phyloP scores from a whole-genome alignment of 2,888 invertebrate species.

The Catocala fraxini region DNA sequence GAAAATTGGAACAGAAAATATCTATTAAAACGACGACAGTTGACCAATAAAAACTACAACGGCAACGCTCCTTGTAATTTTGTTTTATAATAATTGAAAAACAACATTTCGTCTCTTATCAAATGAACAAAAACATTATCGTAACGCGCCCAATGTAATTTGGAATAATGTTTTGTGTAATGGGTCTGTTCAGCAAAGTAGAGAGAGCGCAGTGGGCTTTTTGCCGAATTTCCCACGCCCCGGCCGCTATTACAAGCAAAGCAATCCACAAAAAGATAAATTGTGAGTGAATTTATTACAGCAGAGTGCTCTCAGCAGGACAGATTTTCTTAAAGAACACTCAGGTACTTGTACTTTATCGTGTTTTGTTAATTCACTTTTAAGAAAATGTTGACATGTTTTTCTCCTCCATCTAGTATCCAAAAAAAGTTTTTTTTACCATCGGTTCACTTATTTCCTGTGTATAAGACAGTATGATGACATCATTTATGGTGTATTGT shows the following conservation, averaged over 20 bases:
- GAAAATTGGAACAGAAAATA: constrained; percentile 42
- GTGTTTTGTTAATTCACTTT: constrained; percentile 68
- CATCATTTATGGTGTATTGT: too few relatives aligned
- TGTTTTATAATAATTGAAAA: constrained; percentile 66
- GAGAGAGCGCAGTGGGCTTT: constrained; percentile 67
- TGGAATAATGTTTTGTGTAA: constrained; percentile 82
- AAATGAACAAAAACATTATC: constrained; percentile 77
- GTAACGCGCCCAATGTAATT: constrained; percentile 78
- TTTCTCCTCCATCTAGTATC: constrained; percentile 23
- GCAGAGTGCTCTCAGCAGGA: constrained; percentile 79
- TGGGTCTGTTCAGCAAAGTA: constrained; percentile 72
- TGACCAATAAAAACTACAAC: constrained; percentile 45
- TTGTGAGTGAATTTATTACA: constrained; percentile 78
- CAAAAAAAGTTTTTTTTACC: neutral
- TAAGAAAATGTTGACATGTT: constrained; percentile 40
- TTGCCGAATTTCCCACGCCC: constrained; percentile 55
- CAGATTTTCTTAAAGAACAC: constrained; percentile 74
- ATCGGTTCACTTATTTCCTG: too few relatives aligned
- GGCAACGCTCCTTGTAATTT: constrained; percentile 46
- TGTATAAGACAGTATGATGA: too few relatives aligned
- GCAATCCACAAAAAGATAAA: constrained; percentile 82
- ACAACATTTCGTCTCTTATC: constrained; percentile 70
- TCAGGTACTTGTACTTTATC: constrained; percentile 71
- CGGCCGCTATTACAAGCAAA: constrained; percentile 65
- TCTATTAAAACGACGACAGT: constrained; percentile 36